A percentile compares a stretch with the other conserved stretches of the same genome.
phyloP scores from a whole-genome alignment of 2,888 invertebrate genomes.

The Stenchaetothrips biformis region DNA sequence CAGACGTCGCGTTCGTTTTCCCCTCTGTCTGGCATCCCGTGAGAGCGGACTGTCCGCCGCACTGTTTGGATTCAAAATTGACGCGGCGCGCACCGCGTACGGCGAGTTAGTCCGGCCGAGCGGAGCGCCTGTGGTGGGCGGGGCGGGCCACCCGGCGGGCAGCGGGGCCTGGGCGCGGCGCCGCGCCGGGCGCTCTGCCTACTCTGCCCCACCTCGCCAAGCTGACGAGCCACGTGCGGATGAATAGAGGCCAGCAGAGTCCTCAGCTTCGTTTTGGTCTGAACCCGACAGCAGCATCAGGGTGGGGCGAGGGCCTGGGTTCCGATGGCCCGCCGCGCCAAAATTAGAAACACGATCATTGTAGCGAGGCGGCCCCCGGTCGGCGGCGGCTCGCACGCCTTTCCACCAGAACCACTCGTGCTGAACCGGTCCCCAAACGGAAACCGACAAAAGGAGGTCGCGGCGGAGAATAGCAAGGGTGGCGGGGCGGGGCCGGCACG shows the following conservation, averaged over 20 bases:
- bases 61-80: background rate
- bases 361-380: background rate
- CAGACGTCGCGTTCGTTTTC: no score
- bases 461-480: no score
- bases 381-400: background rate
- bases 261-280: background rate
- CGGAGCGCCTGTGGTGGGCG: background rate
- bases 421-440: background rate
- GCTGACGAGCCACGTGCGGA: no score
- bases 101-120: background rate
- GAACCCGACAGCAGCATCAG: background rate
- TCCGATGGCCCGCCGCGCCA: background rate
- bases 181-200: background rate
- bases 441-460: background rate
- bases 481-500: background rate
- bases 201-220: background rate
- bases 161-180: background rate
- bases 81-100: background rate
- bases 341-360: slow-evolving; percentile 15
- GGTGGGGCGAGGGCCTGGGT: background rate
- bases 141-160: background rate
- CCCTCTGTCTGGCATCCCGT: background rate
- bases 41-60: background rate
- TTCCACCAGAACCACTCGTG: background rate
- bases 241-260: background rate